Evolutionary conservation across 2,888 invertebrate genomes (phyloP), one percentile per base, ranked within the genome.

Genomic region (Neocrepidodera transversa): DNA sequence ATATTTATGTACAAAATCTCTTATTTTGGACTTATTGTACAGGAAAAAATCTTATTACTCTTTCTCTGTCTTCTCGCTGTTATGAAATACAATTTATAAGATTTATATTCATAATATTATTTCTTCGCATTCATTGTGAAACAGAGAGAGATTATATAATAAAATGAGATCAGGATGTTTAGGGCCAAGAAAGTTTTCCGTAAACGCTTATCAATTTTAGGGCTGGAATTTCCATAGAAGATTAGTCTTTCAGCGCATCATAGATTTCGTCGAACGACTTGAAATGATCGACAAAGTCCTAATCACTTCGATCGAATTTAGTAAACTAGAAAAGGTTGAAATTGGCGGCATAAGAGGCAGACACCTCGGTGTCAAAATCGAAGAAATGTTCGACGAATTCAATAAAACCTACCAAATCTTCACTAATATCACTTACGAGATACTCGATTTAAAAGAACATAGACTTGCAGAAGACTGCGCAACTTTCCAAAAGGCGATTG

Each of bases 301-400:
- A 65, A 85, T 87, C 36, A 88, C 90, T 0, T 90, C 90, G 0
- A 81, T 88, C 1, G 95, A 96, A 76, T 93, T 93, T 77, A 80
- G 87, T 40, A 95, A 94, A 75, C 78, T 96, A 61, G 96, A 97
- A 78, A 93, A 92, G 75, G 87, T 80, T 0, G 80, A 80, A 66
- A 75, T 80, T 62, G 80, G 77, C 1, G 80, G 80, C 1, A 69
- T 80, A 2, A 77, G 74, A 67, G 80, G 80, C 0, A 66, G 78
- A 20, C 53, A 71, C 5, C 67, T 79, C 11, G 78, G 79, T 1
- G 70, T 71, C 23, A 78, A 76, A 64, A 74, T 75, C 42, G 67
- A 70, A 36, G 75, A 76, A 11, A 67, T 79, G 11, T 72, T 75
- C 26, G 76, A 78, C 2, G 78, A 79, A 49, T 80, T 79, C 62